Conservation (phyloP, 2,113 vertebrate genomes). For the Charina bottae region DNA sequence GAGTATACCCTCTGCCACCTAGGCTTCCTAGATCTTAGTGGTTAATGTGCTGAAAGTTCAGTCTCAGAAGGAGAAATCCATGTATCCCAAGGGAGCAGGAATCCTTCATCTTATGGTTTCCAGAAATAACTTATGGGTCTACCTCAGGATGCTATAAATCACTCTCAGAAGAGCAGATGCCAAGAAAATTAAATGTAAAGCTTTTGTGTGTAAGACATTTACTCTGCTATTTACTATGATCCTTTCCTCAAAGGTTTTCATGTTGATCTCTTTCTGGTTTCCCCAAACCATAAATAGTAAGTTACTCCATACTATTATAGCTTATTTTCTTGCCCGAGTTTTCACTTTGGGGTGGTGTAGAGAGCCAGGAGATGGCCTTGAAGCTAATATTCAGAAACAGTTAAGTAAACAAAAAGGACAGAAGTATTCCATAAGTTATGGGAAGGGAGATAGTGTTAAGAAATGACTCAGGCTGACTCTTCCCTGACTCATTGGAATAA, state of each 20-base stretch:
- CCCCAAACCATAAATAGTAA: not conserved
- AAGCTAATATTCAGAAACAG: not conserved
- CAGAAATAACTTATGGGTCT: not conserved
- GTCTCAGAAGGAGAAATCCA: not conserved
- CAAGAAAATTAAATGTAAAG: not conserved
- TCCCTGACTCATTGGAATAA: not conserved
- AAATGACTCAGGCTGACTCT: not conserved
- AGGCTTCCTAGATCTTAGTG: not conserved
- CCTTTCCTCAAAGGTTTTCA: not conserved
- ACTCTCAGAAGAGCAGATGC: not conserved
- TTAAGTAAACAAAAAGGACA: not conserved
- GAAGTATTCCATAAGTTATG: not conserved
- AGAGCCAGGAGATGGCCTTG: not conserved
- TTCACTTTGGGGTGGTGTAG: not conserved
- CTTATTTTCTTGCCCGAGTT: not conserved
- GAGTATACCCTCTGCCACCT: not conserved
- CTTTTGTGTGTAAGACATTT: not conserved
- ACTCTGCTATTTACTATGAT: not conserved
- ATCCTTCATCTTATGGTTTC: not conserved
- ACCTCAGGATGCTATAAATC: not conserved
- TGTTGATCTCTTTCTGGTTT: not conserved
- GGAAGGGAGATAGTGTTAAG: not conserved
- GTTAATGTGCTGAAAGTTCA: not conserved
- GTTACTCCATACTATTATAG: not conserved
- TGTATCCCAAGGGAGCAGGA: not conserved